Conservation (phyloP, 2,113 vertebrate species). For the Dolichallabes microphthalmus region DNA sequence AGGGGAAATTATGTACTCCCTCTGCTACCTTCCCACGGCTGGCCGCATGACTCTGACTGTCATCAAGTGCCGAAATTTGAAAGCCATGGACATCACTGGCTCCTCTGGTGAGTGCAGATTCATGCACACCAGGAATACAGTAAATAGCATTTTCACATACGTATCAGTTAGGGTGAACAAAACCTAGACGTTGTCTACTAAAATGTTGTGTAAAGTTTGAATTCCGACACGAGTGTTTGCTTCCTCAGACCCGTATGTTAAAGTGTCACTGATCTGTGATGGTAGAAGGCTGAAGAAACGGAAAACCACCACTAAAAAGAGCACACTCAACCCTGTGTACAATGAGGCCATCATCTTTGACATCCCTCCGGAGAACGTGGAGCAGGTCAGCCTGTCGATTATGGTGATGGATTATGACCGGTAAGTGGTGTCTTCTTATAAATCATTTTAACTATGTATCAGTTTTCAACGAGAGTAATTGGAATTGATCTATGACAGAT, state of each 20-base stretch:
- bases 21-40: constrained; percentile 97
- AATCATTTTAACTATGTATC: background rate
- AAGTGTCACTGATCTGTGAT: constrained; percentile 94
- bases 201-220: background rate
- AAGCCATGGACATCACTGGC: constrained; percentile 98
- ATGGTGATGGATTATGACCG: constrained; percentile 97
- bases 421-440: constrained; percentile 66
- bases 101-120: constrained; percentile 81
- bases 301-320: constrained; percentile 95
- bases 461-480: background rate
- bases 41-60: constrained; percentile 96
- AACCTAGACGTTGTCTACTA: no score
- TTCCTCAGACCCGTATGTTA: constrained; percentile 90
- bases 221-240: background rate
- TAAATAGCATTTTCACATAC: background rate
- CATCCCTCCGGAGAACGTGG: constrained; percentile 96
- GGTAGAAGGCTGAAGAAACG: constrained; percentile 92
- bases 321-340: constrained; percentile 91
- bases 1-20: constrained; percentile 98
- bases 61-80: constrained; percentile 98
- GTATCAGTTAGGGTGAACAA: background rate
- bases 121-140: background rate
- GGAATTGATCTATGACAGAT: background rate
- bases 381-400: constrained; percentile 96
- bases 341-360: constrained; percentile 99